Conservation (phyloP, 2,797 vertebrate genomes). For the Ptychobarbus kaznakovi region DNA sequence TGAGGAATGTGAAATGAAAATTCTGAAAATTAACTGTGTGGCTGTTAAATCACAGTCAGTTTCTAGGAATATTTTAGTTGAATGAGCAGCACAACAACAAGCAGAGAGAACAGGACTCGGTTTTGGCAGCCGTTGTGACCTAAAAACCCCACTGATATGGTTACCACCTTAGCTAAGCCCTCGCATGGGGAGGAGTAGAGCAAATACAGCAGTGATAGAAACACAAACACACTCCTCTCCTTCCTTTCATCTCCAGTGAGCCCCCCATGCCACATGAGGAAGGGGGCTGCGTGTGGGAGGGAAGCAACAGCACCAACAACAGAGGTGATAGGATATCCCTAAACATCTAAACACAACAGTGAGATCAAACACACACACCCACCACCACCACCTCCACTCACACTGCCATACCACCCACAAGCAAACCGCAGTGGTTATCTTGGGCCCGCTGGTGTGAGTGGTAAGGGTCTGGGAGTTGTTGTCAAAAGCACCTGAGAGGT, state of each 20-base stretch:
- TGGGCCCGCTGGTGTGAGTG: slow-evolving; percentile 75
- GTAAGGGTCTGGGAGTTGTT: slow-evolving; percentile 55
- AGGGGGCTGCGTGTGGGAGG: slow-evolving; percentile 53
- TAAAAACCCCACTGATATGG: slow-evolving; percentile 76
- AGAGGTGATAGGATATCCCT: slow-evolving; percentile 84
- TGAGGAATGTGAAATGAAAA: slow-evolving; percentile 30
- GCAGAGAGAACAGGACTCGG: slow-evolving; percentile 37
- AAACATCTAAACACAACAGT: slow-evolving; percentile 84
- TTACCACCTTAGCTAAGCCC: slow-evolving; percentile 75
- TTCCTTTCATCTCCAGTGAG: slow-evolving; percentile 75
- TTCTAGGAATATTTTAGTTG: slow-evolving; percentile 10
- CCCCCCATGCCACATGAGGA: slow-evolving; percentile 60
- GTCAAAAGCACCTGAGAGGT: slow-evolving; percentile 23
- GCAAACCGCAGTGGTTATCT: slow-evolving; percentile 78
- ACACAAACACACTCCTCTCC: slow-evolving; percentile 78
- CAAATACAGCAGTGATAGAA: slow-evolving; percentile 79
- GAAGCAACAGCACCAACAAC: slow-evolving; percentile 75
- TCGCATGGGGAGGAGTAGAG: slow-evolving; percentile 69
- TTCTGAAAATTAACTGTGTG: slow-evolving; percentile 5
- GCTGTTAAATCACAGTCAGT: background rate
- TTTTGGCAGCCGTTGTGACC: slow-evolving; percentile 69
- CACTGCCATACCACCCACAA: slow-evolving; percentile 78
- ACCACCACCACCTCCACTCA: slow-evolving; percentile 46
- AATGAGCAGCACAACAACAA: background rate
- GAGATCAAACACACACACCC: slow-evolving; percentile 75